phyloP scores from a whole-genome alignment of 2,797 vertebrate species.

The Taenioides sp. region DNA sequence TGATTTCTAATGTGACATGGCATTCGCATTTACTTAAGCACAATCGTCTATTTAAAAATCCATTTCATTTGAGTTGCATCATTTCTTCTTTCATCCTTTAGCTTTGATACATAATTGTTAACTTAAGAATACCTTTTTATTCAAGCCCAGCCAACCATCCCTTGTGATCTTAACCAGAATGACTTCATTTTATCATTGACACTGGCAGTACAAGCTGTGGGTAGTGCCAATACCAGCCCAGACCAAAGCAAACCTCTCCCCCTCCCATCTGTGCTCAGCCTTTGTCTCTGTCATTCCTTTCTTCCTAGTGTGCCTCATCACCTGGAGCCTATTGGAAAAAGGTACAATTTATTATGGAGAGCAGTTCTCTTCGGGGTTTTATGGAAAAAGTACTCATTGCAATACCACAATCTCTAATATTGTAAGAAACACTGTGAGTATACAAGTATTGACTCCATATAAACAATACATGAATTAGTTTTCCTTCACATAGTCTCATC shows the following conservation, averaged over 20 bases:
- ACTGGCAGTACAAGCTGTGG: slow-evolving; percentile 37
- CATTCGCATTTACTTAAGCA: not conserved
- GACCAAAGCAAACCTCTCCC: slow-evolving; percentile 26
- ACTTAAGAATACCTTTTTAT: slow-evolving; percentile 4
- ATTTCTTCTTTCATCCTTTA: slow-evolving; percentile 13
- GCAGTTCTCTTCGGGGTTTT: not conserved
- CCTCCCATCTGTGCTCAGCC: slow-evolving; percentile 34
- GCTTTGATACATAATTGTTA: slow-evolving; percentile 16
- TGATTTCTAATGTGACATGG: not conserved
- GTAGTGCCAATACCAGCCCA: slow-evolving; percentile 51
- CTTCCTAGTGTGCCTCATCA: slow-evolving; percentile 33
- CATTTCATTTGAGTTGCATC: slow-evolving; percentile 5
- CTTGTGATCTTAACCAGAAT: slow-evolving; percentile 23
- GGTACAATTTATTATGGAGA: slow-evolving; percentile 1
- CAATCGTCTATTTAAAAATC: not conserved
- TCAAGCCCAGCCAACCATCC: not conserved
- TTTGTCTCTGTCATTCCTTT: slow-evolving; percentile 55
- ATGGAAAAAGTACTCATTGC: no score
- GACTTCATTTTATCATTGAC: slow-evolving; percentile 20
- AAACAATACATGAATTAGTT: no score
- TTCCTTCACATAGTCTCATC: no score
- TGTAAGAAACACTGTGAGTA: no score
- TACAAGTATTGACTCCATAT: no score
- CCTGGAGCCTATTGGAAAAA: slow-evolving; percentile 22
- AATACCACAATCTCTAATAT: no score